These are phyloP conservation scores for Adelosebastes latens DNA, from an alignment of 2,797 vertebrate genomes.

Conservation along the genomic window DNA sequence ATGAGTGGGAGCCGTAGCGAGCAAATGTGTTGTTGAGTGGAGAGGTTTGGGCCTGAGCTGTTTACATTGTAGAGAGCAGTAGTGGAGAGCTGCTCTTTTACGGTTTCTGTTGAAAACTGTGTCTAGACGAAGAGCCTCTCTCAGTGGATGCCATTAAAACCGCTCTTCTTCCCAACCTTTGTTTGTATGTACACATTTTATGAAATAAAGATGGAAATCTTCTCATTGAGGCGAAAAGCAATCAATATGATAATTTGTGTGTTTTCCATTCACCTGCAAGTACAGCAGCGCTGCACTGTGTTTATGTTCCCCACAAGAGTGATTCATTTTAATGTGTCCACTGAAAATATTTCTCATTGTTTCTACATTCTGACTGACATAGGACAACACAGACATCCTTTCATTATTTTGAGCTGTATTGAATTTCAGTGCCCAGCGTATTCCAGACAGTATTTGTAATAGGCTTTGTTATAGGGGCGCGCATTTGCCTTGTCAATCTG, in stretches of 20 bases:
- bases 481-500: constrained; percentile 76
- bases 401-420: constrained; percentile 63
- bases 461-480: constrained; percentile 62
- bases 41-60: constrained; percentile 67
- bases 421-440: constrained; percentile 49
- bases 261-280: constrained; percentile 72
- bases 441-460: constrained; percentile 61
- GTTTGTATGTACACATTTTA: constrained; percentile 63
- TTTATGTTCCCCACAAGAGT: constrained; percentile 69
- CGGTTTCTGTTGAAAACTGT: constrained; percentile 53
- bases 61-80: constrained; percentile 67
- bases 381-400: constrained; percentile 61
- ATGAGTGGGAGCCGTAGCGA: constrained; percentile 57
- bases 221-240: constrained; percentile 69
- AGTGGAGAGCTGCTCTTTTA: constrained; percentile 56
- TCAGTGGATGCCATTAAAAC: constrained; percentile 60
- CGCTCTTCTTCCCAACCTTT: constrained; percentile 49
- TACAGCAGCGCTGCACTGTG: constrained; percentile 45
- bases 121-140: constrained; percentile 54
- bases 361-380: constrained; percentile 67
- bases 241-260: constrained; percentile 83
- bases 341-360: constrained; percentile 69
- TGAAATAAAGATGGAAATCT: constrained; percentile 70
- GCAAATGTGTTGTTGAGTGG: constrained; percentile 74
- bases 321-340: constrained; percentile 77